Evolutionary conservation across 1,140 invertebrate genomes (phyloP).

Genomic region (Drosophila trapezifrons): DNA sequence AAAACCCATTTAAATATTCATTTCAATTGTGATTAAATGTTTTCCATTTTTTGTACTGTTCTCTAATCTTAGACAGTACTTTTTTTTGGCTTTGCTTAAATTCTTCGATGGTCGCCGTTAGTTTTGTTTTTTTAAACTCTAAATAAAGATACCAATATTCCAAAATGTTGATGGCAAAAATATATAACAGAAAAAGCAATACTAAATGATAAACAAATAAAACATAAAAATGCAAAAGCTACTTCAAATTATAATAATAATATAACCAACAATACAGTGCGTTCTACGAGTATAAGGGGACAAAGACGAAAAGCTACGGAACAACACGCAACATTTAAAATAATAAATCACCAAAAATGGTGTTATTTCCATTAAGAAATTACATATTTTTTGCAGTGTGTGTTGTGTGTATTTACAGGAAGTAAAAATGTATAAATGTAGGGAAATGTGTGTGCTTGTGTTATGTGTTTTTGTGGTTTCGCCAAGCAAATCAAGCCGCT

Average conservation of each 20-base stretch:
- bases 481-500: conserved; percentile 17
- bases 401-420: conserved; percentile 53
- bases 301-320: conserved; percentile 48
- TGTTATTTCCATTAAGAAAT: not conserved
- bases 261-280: conserved; percentile 4
- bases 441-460: conserved; percentile 6
- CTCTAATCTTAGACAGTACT: not conserved
- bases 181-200: conserved; percentile 32
- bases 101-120: conserved; percentile 1
- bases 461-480: conserved; percentile 6
- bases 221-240: conserved; percentile 11
- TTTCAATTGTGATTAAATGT: not conserved
- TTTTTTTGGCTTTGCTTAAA: not conserved
- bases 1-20: conserved; percentile 16
- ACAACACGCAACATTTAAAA: conserved; percentile 55
- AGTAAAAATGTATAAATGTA: conserved; percentile 21
- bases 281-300: conserved; percentile 11
- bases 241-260: not conserved
- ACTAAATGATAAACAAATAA: conserved; percentile 21
- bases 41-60: not conserved
- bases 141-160: conserved; percentile 2
- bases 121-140: conserved; percentile 12
- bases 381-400: not conserved
- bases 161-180: conserved; percentile 14
- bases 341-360: not conserved